Base-by-base conservation (phyloP, 2,797 vertebrate species). In the Sebastes elongatus region DNA sequence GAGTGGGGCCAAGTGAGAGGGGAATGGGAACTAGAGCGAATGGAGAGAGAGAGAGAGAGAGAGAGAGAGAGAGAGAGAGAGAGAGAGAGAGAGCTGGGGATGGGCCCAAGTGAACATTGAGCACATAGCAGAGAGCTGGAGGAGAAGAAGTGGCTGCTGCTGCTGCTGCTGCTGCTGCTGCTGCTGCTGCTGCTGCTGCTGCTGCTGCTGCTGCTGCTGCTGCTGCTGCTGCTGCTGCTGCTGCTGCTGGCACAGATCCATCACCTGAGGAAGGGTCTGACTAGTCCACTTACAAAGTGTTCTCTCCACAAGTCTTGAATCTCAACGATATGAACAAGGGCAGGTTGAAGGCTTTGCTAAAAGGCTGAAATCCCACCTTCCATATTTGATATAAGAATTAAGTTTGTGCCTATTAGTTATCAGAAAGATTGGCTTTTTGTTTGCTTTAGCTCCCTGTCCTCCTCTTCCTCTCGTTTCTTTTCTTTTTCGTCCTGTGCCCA, bases 1-100 rank as follows among this genome's bases (percentile, higher is more conserved):
- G 87, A 86, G 80, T 63, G 85, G 84, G 91, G 89, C 87, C 87
- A 90, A 90, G 86, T 53, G 76, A 92, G 88, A 92, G 88, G 88
- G 89, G 72, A 87, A 81, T 78, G 83, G 82, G 86, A 88, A 77
- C 81, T n/a, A 52, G 78, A 81, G 69, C 18, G 55, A 79, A 22
- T 81, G 67, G 65, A 83, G 64, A 74, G 81, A 72, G 82, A 76
- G 62, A 76, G 64, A 74, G 65, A 83, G 64, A 72, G 67, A 76
- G 65, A 82, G 64, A 74, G 81, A 72, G 81, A 76, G 64, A 74
- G 65, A 25, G 25, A 27, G 27, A 83, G 64, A 74, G 81, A 72
- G 80, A 76, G 86, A 72, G 81, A 76, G 64, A 74, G 86, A 72
- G 82, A 76, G 86, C 73, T 78, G 72, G 80, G 81, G 88, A 84